phyloP scores from a whole-genome alignment of 1,140 invertebrate species.

The Drosophila chauvacae region DNA sequence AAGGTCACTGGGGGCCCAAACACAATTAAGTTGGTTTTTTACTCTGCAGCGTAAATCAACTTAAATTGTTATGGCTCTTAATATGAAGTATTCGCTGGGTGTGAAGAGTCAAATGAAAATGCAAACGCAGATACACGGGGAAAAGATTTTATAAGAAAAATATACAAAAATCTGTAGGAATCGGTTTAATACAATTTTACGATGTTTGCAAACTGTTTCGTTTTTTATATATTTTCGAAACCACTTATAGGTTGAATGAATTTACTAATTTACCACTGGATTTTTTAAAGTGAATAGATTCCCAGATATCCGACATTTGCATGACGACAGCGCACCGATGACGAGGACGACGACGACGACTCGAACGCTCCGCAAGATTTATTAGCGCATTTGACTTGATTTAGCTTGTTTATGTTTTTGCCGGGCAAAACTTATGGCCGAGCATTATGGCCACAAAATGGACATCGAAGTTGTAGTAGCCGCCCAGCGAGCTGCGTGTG shows the following conservation, averaged over 20 bases:
- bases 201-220: neutral
- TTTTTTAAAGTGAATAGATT: constrained; percentile 23
- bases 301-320: constrained; percentile 60
- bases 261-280: neutral
- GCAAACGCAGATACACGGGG: constrained; percentile 7
- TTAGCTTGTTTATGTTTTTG: constrained; percentile 83
- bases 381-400: constrained; percentile 81
- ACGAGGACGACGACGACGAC: constrained; percentile 43
- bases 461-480: constrained; percentile 56
- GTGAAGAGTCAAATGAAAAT: constrained; percentile 38
- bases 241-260: neutral
- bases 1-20: constrained; percentile 38
- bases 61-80: constrained; percentile 58
- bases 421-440: constrained; percentile 73
- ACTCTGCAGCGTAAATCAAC: constrained; percentile 61
- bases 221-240: neutral
- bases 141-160: neutral
- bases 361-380: constrained; percentile 64
- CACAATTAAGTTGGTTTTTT: constrained; percentile 51
- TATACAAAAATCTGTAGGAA: neutral
- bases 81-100: constrained; percentile 57
- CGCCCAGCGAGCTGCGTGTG: constrained; percentile 31
- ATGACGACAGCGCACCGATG: constrained; percentile 53
- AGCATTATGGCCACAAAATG: constrained; percentile 77
- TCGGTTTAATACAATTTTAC: too few relatives aligned